Percentiles rank a stretch among this genome's conserved stretches.
Evolutionary conservation across 92 coral and sea anemone genomes (phyloP).

Genomic region (Desmophyllum pertusum): DNA sequence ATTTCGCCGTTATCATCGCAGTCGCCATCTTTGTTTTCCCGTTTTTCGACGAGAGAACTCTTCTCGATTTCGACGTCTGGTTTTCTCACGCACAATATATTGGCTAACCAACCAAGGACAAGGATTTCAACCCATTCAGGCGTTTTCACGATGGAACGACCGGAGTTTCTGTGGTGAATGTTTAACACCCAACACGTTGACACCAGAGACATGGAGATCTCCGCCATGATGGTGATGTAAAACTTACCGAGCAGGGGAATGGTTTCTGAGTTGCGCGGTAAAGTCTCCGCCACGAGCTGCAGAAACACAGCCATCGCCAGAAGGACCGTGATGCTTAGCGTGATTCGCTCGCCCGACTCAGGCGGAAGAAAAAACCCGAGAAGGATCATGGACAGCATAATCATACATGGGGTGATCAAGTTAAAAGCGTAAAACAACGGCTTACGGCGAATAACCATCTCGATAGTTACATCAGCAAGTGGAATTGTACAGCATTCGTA

Average conservation of each 20-base stretch:
- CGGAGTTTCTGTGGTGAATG: constrained; percentile 81
- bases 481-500: constrained; percentile 80
- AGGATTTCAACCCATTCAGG: constrained; percentile 73
- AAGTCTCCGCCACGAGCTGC: constrained; percentile 80
- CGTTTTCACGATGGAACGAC: constrained; percentile 57
- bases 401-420: constrained; percentile 87
- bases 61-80: constrained; percentile 39
- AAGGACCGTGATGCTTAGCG: constrained; percentile 91
- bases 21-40: constrained; percentile 34
- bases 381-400: constrained; percentile 78
- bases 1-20: neutral
- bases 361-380: constrained; percentile 93
- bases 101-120: constrained; percentile 71
- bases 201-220: constrained; percentile 79
- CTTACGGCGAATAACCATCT: constrained; percentile 76
- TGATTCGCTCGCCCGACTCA: constrained; percentile 91
- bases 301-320: constrained; percentile 95
- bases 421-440: constrained; percentile 87
- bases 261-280: constrained; percentile 90
- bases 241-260: constrained; percentile 87
- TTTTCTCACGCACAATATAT: constrained; percentile 66
- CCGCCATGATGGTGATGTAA: constrained; percentile 90
- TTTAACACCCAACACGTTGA: constrained; percentile 91
- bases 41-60: constrained; percentile 11
- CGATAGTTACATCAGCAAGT: constrained; percentile 74